These are phyloP conservation scores for Agrochola macilenta DNA, from an alignment of 2,888 invertebrate species.

Conservation along the genomic window DNA sequence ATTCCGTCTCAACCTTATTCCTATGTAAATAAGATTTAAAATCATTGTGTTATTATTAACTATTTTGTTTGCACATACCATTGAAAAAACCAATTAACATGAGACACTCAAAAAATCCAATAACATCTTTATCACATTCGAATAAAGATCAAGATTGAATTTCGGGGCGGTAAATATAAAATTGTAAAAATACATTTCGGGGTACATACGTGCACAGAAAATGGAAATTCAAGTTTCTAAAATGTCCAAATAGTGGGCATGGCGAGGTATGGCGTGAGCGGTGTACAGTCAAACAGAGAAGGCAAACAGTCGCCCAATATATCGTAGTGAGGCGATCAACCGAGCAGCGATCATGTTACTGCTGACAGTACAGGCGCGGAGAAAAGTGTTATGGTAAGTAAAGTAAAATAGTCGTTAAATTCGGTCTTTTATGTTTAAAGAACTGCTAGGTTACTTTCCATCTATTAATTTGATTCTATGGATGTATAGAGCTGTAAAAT, in stretches of 20 bases:
- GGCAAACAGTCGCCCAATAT: conserved; percentile 70
- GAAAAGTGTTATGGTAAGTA: conserved; percentile 24
- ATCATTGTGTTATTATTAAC: conserved; percentile 68
- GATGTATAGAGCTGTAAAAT: too few species aligned
- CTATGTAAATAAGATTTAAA: conserved; percentile 65
- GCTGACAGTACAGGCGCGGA: conserved; percentile 62
- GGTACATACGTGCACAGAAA: conserved; percentile 73
- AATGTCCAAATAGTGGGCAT: conserved; percentile 81
- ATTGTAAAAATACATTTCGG: conserved; percentile 59
- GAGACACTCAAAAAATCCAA: neutral
- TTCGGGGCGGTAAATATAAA: conserved; percentile 9
- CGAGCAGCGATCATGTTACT: conserved; percentile 81
- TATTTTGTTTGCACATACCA: conserved; percentile 69
- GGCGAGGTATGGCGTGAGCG: conserved; percentile 61
- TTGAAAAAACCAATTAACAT: conserved; percentile 34
- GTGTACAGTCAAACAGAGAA: conserved; percentile 68
- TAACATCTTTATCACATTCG: neutral
- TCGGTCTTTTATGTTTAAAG: neutral
- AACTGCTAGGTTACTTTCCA: neutral
- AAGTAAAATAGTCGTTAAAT: neutral
- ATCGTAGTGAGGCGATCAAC: conserved; percentile 78
- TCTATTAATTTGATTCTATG: too few species aligned
- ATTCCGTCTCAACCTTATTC: conserved; percentile 56
- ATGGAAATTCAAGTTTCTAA: conserved; percentile 87
- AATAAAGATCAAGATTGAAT: conserved; percentile 17